Percentiles rank a stretch among this genome's conserved stretches.
Evolutionary conservation across 2,113 vertebrate species (phyloP).

Genomic region (Nicator chloris): DNA sequence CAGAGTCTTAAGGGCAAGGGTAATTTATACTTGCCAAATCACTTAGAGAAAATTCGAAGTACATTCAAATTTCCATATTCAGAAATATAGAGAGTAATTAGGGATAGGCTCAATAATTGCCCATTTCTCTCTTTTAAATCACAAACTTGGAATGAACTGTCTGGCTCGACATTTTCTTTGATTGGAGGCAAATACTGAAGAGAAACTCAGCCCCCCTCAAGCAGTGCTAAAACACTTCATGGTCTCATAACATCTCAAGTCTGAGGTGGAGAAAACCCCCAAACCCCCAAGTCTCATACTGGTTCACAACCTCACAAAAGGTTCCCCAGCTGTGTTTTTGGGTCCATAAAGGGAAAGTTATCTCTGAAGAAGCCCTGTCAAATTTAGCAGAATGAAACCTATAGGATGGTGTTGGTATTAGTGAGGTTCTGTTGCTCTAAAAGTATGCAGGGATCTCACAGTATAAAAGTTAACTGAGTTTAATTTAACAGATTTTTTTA

Average conservation of each 20-base stretch:
- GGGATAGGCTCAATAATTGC: conserved; percentile 61
- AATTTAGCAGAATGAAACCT: neutral
- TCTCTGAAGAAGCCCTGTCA: neutral
- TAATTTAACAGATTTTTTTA: neutral
- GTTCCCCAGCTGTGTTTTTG: neutral
- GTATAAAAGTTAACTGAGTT: neutral
- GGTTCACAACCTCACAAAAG: neutral
- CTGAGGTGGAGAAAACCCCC: neutral
- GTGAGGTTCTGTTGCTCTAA: neutral
- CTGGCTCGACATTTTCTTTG: conserved; percentile 33
- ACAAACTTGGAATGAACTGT: neutral
- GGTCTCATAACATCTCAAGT: neutral
- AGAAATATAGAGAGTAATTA: conserved; percentile 59
- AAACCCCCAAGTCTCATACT: neutral
- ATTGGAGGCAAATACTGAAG: neutral
- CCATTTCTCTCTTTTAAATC: conserved; percentile 42
- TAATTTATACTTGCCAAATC: conserved; percentile 66
- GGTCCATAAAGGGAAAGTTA: neutral
- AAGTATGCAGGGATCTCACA: neutral
- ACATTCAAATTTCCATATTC: conserved; percentile 58
- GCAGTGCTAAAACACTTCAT: neutral
- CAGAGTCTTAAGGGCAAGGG: conserved; percentile 52
- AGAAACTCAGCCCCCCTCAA: neutral
- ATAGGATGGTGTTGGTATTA: neutral
- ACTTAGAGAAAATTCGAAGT: conserved; percentile 54